Base-by-base conservation (phyloP, 2,888 invertebrate species). In the Dexiosoma caninum region DNA sequence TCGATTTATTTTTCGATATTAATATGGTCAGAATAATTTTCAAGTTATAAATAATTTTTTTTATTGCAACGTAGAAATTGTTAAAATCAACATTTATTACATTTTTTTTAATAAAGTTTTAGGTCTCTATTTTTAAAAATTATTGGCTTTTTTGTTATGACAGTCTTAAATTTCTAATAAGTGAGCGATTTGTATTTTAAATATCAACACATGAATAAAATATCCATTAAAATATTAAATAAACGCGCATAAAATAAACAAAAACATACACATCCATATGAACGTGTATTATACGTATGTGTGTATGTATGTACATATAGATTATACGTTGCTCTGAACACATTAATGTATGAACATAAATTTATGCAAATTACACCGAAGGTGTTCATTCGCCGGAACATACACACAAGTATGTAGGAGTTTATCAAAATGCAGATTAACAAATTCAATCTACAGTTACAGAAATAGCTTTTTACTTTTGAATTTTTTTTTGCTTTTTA, bases 391-490 rank as follows among this genome's bases (percentile, higher is more conserved):
- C 74, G 35, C 44, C 66, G 57, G 40, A 60, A 53, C 62, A 77
- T 10, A 60, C 35, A 30, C 37, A 44, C 19, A 46, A 51, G 10
- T 35, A 19, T 70, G 79, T 70, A 53, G 79, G 79, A 59, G 79
- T 75, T 42, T 66, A 67, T 67, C 49, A 67, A 75, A 75, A 64
- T 79, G 64, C 64, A 70, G 57, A 75, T 75, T 70, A 75, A 75
- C 70, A 79, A 70, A 79, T 51, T 59, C 70, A 59, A 79, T 75
- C 75, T 79, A 75, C 64, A 75, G 79, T 79, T 79, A 75, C 57
- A 51, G 49, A 75, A 67, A 59, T 66, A 23, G 37, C 16, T 37
- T 59, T 49, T 40, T 57, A 14, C 16, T 40, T 16, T 19, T 40
- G 10, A 16, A 37, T 67, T 60, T 60, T 32, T 37, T 32, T 14